These are phyloP conservation scores for Cirrhinus mrigala DNA, from an alignment of 2,797 vertebrate genomes.

Conservation along the genomic window DNA sequence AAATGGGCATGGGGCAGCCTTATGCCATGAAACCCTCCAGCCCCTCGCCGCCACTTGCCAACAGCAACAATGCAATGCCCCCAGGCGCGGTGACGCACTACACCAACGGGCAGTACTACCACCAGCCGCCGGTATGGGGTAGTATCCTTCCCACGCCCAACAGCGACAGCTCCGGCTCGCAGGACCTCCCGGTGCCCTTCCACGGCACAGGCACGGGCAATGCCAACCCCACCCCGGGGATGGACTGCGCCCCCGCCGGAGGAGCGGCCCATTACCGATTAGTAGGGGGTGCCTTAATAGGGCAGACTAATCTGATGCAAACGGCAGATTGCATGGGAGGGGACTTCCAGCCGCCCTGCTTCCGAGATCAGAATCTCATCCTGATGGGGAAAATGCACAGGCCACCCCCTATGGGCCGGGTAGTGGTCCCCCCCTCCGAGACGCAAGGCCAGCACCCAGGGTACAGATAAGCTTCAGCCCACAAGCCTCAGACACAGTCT, in stretches of 20 bases:
- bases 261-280: constrained; percentile 92
- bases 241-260: constrained; percentile 89
- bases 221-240: constrained; percentile 73
- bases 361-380: constrained; percentile 96
- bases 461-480: constrained; percentile 97
- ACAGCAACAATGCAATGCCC: constrained; percentile 84
- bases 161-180: constrained; percentile 99
- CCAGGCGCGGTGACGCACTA: constrained; percentile 87
- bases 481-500: constrained; percentile 64
- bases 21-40: constrained; percentile 93
- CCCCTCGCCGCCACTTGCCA: constrained; percentile 88
- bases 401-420: constrained; percentile 89
- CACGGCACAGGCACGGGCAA: constrained; percentile 83
- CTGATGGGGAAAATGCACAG: constrained; percentile 96
- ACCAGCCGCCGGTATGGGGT: constrained; percentile 91
- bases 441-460: constrained; percentile 97
- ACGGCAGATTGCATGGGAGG: constrained; percentile 96
- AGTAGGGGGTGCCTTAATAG: constrained; percentile 82
- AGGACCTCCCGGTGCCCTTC: constrained; percentile 95
- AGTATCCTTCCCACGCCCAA: constrained; percentile 98
- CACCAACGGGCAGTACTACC: constrained; percentile 95
- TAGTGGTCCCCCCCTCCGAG: constrained; percentile 80
- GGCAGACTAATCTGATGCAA: constrained; percentile 96
- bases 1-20: constrained; percentile 94
- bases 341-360: constrained; percentile 99